Conservation (phyloP, 1,140 invertebrate genomes). For the Rhyzopertha dominica region DNA sequence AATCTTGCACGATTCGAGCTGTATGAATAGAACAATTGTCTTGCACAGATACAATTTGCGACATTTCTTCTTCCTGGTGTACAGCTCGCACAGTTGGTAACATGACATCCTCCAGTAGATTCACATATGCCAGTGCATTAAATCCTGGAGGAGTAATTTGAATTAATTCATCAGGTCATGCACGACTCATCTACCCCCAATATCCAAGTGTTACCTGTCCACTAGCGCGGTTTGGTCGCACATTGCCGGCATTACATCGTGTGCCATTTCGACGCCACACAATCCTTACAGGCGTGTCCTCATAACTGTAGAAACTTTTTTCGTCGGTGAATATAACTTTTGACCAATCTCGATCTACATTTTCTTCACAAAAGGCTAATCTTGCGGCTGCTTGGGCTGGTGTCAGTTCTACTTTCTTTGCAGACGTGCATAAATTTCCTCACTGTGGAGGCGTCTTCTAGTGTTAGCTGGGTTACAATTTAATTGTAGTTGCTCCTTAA, state of each 20-base stretch:
- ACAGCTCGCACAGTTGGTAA: not conserved
- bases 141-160: slow-evolving; percentile 10
- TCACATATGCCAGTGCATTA: slow-evolving; percentile 3
- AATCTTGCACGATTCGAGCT: slow-evolving; percentile 2
- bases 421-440: slow-evolving; percentile 1
- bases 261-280: slow-evolving; percentile 15
- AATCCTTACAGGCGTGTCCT: not conserved
- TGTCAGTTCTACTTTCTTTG: slow-evolving; percentile 3
- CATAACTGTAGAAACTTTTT: not conserved
- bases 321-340: slow-evolving; percentile 1
- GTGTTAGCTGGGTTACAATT: not conserved
- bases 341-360: slow-evolving; percentile 3
- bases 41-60: slow-evolving; percentile 1
- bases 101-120: not conserved
- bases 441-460: not conserved
- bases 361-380: not conserved
- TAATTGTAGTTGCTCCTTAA: not conserved
- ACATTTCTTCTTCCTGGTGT: not conserved
- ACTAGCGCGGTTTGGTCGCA: slow-evolving; percentile 10
- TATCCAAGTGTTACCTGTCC: slow-evolving; percentile 11
- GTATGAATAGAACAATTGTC: slow-evolving; percentile 6
- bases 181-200: slow-evolving; percentile 18
- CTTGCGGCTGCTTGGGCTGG: not conserved
- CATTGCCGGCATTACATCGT: slow-evolving; percentile 9
- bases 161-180: slow-evolving; percentile 9